Evolutionary conservation across 2,888 invertebrate species (phyloP), one percentile per base, ranked within the genome.

Genomic region (Crioceris asparagi): DNA sequence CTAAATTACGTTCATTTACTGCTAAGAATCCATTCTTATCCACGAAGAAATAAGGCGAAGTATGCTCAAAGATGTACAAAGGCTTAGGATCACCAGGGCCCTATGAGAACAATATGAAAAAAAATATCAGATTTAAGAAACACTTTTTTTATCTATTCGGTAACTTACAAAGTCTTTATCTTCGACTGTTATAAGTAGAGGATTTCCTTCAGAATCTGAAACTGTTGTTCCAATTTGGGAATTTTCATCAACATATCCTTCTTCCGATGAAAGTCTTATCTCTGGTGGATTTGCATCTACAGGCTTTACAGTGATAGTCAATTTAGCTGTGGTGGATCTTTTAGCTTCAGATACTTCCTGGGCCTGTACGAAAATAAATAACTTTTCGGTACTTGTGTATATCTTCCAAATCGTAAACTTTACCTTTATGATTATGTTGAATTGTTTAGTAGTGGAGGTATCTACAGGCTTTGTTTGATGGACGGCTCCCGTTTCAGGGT

Each of bases 241-340:
- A 58, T 88, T 90, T 60, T 91, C 90, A 53, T 85, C 80, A 0
- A 90, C 87, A 51, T 72, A 75, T 0, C 88, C 88, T 53, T 84
- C 83, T 14, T 74, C 70, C 1, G 79, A 70, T 0, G 83, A 74
- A 1, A 84, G 74, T 3, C 70, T 66, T 35, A 90, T 81, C 16
- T 79, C 77, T 0, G 90, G 90, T 1, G 87, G 87, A 63, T 83
- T 83, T 11, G 85, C 79, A 62, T 91, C 90, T 0, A 88, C 85
- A 0, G 88, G 86, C 44, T 86, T 79, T 1, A 91, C 85, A 23
- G 79, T 80, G 38, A 92, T 79, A 3, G 75, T 74, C 35, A 91
- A 64, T 59, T 85, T 87, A 0, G 88, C 88, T 16, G 83, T 85
- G 0, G 90, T 83, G 40, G 80, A 88, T 26, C 88, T 69, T 52